A percentile compares a stretch with the other conserved stretches of the same genome.
Conservation (phyloP, 2,888 invertebrate genomes). For the Dexiosoma caninum region DNA sequence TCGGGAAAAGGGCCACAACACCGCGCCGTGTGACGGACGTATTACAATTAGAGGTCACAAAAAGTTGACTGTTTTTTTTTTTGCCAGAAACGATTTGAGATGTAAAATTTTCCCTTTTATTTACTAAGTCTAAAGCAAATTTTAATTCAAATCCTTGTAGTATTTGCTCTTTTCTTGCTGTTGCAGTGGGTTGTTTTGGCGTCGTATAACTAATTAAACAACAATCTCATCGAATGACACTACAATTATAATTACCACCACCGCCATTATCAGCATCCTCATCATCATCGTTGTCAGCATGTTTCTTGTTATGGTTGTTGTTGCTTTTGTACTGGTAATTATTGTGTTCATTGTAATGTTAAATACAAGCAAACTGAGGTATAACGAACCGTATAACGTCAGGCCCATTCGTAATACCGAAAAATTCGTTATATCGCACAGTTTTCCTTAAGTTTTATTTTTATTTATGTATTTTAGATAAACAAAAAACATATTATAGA, state of each 20-base stretch:
- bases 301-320: too few relatives aligned
- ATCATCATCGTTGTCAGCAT: neutral
- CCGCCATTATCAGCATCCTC: too few relatives aligned
- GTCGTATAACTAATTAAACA: conserved; percentile 50
- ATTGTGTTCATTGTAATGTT: conserved; percentile 13
- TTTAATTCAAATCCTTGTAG: neutral
- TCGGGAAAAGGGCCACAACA: too few relatives aligned
- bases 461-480: too few relatives aligned
- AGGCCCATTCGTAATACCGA: too few relatives aligned
- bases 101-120: neutral
- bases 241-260: conserved; percentile 40
- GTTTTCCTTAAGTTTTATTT: too few relatives aligned
- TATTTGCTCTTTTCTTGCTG: neutral
- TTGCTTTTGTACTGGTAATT: conserved; percentile 3
- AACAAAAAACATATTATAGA: too few relatives aligned
- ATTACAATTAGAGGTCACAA: too few relatives aligned
- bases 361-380: too few relatives aligned
- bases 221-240: conserved; percentile 44
- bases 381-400: too few relatives aligned
- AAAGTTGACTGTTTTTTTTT: neutral
- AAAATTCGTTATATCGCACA: too few relatives aligned
- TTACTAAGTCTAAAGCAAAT: neutral
- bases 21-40: neutral
- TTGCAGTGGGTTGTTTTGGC: neutral
- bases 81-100: neutral